Evolutionary conservation across 2,797 vertebrate genomes (phyloP).

Genomic region (Megaceryle alcyon): DNA sequence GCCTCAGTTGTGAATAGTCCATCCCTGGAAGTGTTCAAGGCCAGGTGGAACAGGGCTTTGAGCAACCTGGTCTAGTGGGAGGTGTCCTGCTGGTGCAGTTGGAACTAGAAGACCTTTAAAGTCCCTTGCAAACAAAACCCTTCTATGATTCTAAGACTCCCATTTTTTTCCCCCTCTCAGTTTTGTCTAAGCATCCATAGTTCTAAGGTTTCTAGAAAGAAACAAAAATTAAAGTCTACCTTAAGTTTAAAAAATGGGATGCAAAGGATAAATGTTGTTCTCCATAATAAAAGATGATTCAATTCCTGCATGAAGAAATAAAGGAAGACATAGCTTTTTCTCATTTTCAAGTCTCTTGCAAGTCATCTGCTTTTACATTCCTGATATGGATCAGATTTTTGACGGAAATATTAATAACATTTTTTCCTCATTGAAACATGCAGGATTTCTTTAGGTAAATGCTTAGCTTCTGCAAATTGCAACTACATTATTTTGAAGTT

Average conservation of each 20-base stretch:
- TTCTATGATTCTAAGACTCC: background rate
- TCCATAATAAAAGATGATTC: background rate
- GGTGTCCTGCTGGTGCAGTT: background rate
- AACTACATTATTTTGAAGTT: background rate
- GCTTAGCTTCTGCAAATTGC: background rate
- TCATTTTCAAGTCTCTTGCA: background rate
- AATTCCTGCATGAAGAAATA: background rate
- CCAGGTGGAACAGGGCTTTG: background rate
- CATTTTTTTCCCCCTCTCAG: accelerated
- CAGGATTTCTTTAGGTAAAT: background rate
- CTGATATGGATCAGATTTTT: background rate
- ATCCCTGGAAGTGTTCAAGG: background rate
- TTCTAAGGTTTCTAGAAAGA: background rate
- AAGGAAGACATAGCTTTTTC: background rate
- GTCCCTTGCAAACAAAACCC: background rate
- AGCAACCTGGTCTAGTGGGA: background rate
- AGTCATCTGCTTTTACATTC: background rate
- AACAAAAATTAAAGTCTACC: background rate
- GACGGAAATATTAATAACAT: background rate
- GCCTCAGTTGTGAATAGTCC: background rate
- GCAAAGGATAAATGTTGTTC: background rate
- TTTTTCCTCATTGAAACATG: background rate
- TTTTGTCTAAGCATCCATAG: background rate
- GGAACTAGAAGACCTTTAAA: background rate
- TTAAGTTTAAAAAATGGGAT: background rate